These are phyloP conservation scores for Parnassius mnemosyne DNA, from an alignment of 2,888 invertebrate genomes.

Conservation along the genomic window DNA sequence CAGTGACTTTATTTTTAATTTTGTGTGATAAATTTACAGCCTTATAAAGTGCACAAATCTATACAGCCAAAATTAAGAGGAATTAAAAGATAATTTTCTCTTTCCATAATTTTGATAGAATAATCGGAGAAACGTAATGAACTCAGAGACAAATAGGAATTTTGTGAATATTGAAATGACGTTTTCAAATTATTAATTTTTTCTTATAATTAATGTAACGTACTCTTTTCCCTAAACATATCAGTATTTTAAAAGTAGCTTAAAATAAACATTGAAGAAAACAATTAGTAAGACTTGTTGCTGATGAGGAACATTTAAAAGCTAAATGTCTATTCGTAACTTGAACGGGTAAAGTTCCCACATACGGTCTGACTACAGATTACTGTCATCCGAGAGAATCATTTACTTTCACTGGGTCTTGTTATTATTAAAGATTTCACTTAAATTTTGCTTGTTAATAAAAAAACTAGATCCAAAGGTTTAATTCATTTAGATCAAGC, in stretches of 20 bases:
- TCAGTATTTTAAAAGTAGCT: not conserved
- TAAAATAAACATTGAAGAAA: not conserved
- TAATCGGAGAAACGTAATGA: too few species aligned
- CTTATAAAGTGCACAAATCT: too few species aligned
- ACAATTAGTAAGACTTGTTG: too few species aligned
- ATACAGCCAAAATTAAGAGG: too few species aligned
- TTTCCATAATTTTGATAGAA: too few species aligned
- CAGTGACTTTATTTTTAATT: constrained; percentile 40
- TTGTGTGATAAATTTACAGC: not conserved
- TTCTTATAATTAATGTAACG: too few species aligned
- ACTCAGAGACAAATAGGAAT: too few species aligned
- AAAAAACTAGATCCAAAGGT: too few species aligned
- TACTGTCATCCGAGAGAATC: constrained; percentile 24
- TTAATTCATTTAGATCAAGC: too few species aligned
- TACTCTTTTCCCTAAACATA: not conserved
- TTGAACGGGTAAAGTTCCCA: constrained; percentile 24
- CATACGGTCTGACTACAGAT: constrained; percentile 24
- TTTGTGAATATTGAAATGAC: too few species aligned
- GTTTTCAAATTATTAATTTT: too few species aligned
- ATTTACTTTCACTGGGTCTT: constrained; percentile 27
- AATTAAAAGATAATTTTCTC: too few species aligned
- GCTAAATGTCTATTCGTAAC: constrained; percentile 5
- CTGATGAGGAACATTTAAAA: constrained; percentile 16
- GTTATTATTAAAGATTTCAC: constrained; percentile 3
- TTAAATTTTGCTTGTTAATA: not conserved